These are phyloP conservation scores for Trichogramma dendrolimi DNA, from an alignment of 2,888 invertebrate genomes.

Conservation along the genomic window DNA sequence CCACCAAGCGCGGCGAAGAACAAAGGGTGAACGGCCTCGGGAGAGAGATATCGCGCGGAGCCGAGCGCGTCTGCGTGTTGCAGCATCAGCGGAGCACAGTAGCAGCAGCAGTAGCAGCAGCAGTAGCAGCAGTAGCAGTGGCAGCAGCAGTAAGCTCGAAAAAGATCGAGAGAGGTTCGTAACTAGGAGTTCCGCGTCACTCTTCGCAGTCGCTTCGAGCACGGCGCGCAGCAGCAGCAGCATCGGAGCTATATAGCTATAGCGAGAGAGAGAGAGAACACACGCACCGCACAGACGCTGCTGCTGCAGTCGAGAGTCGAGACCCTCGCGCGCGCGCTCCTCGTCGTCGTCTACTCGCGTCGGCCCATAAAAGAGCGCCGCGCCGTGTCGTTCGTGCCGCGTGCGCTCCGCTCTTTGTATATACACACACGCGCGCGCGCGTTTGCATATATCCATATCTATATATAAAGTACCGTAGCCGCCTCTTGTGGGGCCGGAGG, in stretches of 20 bases:
- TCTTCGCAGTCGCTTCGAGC: not conserved
- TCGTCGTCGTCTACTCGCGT: slow-evolving; percentile 9
- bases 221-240: not conserved
- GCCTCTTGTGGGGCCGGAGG: no score
- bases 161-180: no score
- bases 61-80: not conserved
- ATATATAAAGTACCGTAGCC: no score
- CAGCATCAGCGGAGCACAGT: no score
- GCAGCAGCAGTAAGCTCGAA: no score
- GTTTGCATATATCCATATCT: no score
- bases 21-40: slow-evolving; percentile 17
- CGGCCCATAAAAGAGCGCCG: not conserved
- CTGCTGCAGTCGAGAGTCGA: not conserved
- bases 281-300: not conserved
- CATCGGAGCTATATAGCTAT: not conserved
- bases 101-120: no score
- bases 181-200: not conserved
- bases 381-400: no score
- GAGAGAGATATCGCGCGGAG: not conserved
- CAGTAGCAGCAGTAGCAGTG: no score
- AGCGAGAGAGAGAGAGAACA: not conserved
- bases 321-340: not conserved
- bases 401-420: no score
- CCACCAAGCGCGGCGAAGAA: not conserved
- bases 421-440: no score